Evolutionary conservation across 2,113 vertebrate species (phyloP).

Genomic region (Colaptes auratus): DNA sequence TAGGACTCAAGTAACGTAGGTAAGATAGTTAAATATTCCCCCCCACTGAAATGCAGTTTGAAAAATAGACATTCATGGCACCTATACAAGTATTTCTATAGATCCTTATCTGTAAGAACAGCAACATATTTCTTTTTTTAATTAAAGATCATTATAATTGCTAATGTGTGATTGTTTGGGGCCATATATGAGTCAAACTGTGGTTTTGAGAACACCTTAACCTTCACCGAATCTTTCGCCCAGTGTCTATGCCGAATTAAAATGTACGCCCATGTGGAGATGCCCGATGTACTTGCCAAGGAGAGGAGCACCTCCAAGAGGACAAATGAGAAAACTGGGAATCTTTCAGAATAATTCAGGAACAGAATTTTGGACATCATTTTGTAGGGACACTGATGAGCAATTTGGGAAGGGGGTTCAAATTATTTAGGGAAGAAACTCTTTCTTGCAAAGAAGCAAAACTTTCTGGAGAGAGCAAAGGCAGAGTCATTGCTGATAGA

Average conservation of each 20-base stretch:
- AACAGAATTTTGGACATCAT: not conserved
- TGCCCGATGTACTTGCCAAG: not conserved
- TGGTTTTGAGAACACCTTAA: slow-evolving; percentile 52
- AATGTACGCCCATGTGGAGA: not conserved
- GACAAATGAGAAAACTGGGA: not conserved
- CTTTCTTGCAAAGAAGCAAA: not conserved
- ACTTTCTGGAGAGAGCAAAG: not conserved
- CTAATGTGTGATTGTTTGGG: slow-evolving; percentile 60
- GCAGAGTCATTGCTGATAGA: not conserved
- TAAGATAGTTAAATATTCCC: slow-evolving; percentile 46
- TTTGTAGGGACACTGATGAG: not conserved
- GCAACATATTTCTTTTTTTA: slow-evolving; percentile 60
- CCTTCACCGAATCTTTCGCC: not conserved
- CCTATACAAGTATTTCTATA: slow-evolving; percentile 63
- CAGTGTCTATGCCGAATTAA: not conserved
- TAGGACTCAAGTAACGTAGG: slow-evolving; percentile 24
- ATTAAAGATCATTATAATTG: slow-evolving; percentile 69
- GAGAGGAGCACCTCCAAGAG: slow-evolving; percentile 46
- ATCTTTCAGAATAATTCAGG: not conserved
- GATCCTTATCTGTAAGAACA: slow-evolving; percentile 64
- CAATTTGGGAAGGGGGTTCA: not conserved
- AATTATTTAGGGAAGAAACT: not conserved
- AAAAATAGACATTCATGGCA: slow-evolving; percentile 58
- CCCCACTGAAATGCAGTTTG: slow-evolving; percentile 25
- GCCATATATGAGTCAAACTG: slow-evolving; percentile 60